Evolutionary conservation across 30 jellyfish, hydroid and myxozoan species (phyloP).

Genomic region (Catostylus mosaicus): DNA sequence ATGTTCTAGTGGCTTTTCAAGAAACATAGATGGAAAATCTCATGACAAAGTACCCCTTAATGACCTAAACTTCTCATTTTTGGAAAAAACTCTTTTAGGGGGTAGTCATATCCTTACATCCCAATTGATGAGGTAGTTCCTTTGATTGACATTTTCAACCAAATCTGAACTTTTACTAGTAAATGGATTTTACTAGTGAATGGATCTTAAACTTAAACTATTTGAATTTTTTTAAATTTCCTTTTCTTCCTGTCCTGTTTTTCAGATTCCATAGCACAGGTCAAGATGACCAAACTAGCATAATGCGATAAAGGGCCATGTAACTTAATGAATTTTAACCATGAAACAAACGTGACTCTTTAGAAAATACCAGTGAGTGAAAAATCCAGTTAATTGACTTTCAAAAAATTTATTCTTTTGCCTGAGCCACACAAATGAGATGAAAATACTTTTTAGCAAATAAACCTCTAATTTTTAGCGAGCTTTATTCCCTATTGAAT

Average conservation of each 20-base stretch:
- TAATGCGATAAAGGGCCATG: not conserved
- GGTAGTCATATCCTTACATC: no score
- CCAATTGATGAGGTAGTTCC: no score
- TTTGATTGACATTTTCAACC: no score
- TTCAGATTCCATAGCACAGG: not conserved
- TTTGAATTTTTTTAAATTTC: no score
- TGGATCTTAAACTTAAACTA: no score
- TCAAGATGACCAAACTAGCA: not conserved
- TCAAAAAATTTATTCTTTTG: not conserved
- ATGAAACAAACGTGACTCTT: not conserved
- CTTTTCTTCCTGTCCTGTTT: not conserved
- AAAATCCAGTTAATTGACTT: conserved; percentile 19
- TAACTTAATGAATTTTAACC: not conserved
- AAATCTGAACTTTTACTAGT: no score
- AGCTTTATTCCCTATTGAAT: conserved; percentile 4
- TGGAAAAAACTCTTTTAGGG: no score
- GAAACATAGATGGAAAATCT: no score
- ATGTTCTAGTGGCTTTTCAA: no score
- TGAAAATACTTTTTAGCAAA: not conserved
- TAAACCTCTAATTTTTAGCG: not conserved
- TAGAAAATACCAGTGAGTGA: not conserved
- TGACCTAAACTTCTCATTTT: no score
- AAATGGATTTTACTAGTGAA: no score
- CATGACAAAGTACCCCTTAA: no score
- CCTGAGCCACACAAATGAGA: not conserved